phyloP scores from a whole-genome alignment of 2,113 vertebrate species.

The Eulemur macaco region DNA sequence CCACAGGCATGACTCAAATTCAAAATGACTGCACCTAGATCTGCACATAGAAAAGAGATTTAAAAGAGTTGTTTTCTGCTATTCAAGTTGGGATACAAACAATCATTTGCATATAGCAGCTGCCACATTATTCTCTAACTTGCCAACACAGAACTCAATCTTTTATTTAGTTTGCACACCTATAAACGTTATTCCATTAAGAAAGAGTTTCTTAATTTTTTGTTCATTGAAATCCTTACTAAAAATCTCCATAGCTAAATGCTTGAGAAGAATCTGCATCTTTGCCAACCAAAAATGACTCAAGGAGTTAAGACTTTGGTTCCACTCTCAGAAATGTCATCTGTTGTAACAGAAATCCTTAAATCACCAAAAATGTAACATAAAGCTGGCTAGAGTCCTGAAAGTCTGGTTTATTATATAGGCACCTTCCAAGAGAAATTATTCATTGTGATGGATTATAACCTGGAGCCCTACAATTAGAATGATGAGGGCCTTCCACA shows the following conservation, averaged over 20 bases:
- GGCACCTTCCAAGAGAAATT: slow-evolving; percentile 30
- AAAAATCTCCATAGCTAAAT: background rate
- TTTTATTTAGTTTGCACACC: background rate
- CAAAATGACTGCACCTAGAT: slow-evolving; percentile 44
- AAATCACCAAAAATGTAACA: background rate
- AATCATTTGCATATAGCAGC: background rate
- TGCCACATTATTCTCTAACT: slow-evolving; percentile 44
- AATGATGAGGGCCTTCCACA: slow-evolving; percentile 23
- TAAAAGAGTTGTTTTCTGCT: slow-evolving; percentile 47
- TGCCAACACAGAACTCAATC: background rate
- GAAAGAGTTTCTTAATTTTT: background rate
- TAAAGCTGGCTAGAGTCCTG: slow-evolving; percentile 18
- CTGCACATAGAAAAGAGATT: slow-evolving; percentile 36
- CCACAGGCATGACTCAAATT: slow-evolving; percentile 63
- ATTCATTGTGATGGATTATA: background rate
- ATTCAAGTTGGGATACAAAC: slow-evolving; percentile 45
- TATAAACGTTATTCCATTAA: background rate
- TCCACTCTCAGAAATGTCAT: slow-evolving; percentile 19
- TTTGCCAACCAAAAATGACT: background rate
- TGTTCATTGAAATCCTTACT: background rate
- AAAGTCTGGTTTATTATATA: background rate
- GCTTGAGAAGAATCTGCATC: background rate
- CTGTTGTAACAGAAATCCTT: slow-evolving; percentile 48
- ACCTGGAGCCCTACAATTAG: background rate
- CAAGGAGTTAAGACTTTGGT: background rate